Conservation (phyloP, 2,888 invertebrate species). For the Phania funesta region DNA sequence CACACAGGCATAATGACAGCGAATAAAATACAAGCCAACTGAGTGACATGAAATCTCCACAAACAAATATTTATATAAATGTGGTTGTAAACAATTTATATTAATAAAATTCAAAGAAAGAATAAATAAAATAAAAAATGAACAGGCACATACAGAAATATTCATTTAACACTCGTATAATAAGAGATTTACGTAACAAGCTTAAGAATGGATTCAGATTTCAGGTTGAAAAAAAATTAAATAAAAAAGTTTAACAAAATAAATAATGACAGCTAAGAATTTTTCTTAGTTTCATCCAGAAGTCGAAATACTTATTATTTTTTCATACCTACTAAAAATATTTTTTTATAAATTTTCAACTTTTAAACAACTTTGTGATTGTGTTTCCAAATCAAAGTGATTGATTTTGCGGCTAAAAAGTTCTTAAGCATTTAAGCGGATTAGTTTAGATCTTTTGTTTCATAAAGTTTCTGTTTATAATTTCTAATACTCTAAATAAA, state of each 20-base stretch:
- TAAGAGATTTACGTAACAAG: slow-evolving; percentile 16
- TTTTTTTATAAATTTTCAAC: not conserved
- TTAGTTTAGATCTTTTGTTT: slow-evolving; percentile 15
- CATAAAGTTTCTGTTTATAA: not conserved
- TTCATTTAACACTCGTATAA: not conserved
- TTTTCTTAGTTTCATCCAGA: not conserved
- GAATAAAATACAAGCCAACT: not conserved
- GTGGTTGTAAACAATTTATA: not conserved
- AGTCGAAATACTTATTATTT: slow-evolving; percentile 12
- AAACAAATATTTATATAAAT: not conserved
- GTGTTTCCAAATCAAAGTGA: slow-evolving; percentile 1
- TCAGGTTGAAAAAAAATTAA: slow-evolving; percentile 1
- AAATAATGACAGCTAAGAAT: slow-evolving; percentile 19
- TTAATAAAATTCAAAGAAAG: slow-evolving; percentile 24
- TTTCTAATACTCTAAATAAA: not conserved
- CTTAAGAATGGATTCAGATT: slow-evolving; percentile 22
- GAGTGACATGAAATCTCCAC: not conserved
- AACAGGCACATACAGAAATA: not conserved
- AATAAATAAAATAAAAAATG: slow-evolving; percentile 13
- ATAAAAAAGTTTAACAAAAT: not conserved
- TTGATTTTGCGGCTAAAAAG: slow-evolving; percentile 34
- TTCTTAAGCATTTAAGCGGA: slow-evolving; percentile 36
- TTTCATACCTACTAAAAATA: not conserved
- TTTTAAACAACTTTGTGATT: slow-evolving; percentile 9
- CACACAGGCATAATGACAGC: slow-evolving; percentile 10